Evolutionary conservation across 1,140 invertebrate species (phyloP).

Genomic region (Zaprionus inermis): DNA sequence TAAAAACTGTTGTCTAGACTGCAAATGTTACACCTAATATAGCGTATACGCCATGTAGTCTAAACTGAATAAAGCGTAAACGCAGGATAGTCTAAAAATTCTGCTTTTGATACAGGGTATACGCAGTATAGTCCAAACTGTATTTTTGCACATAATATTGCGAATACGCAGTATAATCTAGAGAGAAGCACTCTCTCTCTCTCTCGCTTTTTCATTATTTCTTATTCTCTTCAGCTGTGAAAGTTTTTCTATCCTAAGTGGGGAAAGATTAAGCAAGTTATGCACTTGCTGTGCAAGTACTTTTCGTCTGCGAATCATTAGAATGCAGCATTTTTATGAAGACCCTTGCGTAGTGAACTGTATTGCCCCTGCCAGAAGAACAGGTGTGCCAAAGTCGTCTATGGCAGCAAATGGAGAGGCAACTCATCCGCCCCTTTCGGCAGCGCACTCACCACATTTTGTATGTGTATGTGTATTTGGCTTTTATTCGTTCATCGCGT

Average conservation of each 20-base stretch:
- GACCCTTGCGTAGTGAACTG: not conserved
- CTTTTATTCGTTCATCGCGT: constrained; percentile 26
- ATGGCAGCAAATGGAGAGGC: not conserved
- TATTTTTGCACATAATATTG: not conserved
- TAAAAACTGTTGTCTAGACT: too few relatives aligned
- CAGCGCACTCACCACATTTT: not conserved
- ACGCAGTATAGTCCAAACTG: not conserved
- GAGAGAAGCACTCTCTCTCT: not conserved
- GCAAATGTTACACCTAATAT: too few relatives aligned
- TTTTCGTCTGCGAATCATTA: not conserved
- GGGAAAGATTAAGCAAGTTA: constrained; percentile 9
- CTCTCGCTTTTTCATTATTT: not conserved
- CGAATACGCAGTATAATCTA: not conserved
- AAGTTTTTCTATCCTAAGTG: not conserved
- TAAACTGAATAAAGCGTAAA: not conserved
- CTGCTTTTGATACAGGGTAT: not conserved
- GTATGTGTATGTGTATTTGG: not conserved
- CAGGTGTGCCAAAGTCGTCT: not conserved
- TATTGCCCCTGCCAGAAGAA: not conserved
- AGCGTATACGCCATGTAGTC: too few relatives aligned
- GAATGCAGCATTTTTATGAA: not conserved
- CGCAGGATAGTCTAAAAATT: not conserved
- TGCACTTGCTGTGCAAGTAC: not conserved
- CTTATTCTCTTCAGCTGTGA: not conserved
- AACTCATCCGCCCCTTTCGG: not conserved